phyloP scores from a whole-genome alignment of 2,888 invertebrate species.

The Pristionchus arcanus region DNA sequence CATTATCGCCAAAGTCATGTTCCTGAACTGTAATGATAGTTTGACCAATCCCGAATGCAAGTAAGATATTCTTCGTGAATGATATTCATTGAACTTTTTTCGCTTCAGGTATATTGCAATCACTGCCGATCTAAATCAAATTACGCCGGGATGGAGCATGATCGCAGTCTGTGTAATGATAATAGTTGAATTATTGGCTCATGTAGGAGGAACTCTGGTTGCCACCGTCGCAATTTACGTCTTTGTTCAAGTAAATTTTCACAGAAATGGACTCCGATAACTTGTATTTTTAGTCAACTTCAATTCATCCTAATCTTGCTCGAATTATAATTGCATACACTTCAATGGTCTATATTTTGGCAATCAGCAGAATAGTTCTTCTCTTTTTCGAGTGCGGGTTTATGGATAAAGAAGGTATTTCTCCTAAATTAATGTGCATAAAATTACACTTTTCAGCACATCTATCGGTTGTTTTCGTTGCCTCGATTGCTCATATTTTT shows the following conservation, averaged over 20 bases:
- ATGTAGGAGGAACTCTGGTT: neutral
- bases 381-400: neutral
- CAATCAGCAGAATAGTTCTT: neutral
- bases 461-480: neutral
- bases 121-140: neutral
- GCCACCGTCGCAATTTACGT: neutral
- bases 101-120: neutral
- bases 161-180: neutral
- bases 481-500: neutral
- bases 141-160: neutral
- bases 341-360: neutral
- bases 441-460: neutral
- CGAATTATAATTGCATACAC: neutral
- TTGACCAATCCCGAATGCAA: neutral
- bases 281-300: neutral
- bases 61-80: neutral
- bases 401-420: neutral
- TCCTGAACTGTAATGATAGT: neutral
- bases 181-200: neutral
- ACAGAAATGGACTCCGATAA: neutral
- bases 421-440: neutral
- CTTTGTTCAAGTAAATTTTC: neutral
- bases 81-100: neutral
- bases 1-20: neutral
- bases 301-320: neutral